Base-by-base conservation (phyloP, 2,888 invertebrate genomes). In the Palloptera scutellata region DNA sequence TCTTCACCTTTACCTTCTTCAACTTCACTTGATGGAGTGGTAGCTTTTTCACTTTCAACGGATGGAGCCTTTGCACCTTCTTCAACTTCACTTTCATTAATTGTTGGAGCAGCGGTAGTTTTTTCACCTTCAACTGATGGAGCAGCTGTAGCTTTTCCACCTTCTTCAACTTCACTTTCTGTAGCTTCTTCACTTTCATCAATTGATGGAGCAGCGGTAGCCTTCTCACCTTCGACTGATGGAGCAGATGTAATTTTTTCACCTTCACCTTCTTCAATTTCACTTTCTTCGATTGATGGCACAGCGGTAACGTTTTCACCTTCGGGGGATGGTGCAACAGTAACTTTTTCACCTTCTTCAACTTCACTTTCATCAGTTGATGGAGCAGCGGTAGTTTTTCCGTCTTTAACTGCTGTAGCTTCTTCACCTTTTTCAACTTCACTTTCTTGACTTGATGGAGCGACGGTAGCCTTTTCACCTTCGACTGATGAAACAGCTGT, bases 361-460 rank as follows among this genome's bases (percentile, higher is more conserved):
- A n/a, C n/a, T n/a, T 62, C 62, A 9, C 40, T 15, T 45, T 61
- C 42, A 1, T 51, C 52, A 9, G 20, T 6, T 5, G 11, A 20
- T 48, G 15, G 63, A n/a, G 48, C 60, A 11, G 4, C 40, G 43
- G 43, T 51, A 42, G 40, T 20, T n/a, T 48, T 17, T 12, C 73
- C 72, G 53, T 72, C 40, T 59, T 58, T 63, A 12, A 48, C 51
- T 13, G 15, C 59, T 5, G 48, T n/a, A 30, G 71, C 20, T n/a
- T 72, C 69, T 63, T 59, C 43, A 13, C n/a, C 48, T 57, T 64
- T 58, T 13, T 69, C 71, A 45, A 60, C n/a, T n/a, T n/a, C 57
- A 52, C 61, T 48, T 42, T 59, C 65, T 12, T 48, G 68, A 61
- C 9, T 17, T 45, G 67, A 45, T 8, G 73, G 57, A 30, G 54